Evolutionary conservation across 2,888 invertebrate species (phyloP).

Genomic region (Protonemura montana): DNA sequence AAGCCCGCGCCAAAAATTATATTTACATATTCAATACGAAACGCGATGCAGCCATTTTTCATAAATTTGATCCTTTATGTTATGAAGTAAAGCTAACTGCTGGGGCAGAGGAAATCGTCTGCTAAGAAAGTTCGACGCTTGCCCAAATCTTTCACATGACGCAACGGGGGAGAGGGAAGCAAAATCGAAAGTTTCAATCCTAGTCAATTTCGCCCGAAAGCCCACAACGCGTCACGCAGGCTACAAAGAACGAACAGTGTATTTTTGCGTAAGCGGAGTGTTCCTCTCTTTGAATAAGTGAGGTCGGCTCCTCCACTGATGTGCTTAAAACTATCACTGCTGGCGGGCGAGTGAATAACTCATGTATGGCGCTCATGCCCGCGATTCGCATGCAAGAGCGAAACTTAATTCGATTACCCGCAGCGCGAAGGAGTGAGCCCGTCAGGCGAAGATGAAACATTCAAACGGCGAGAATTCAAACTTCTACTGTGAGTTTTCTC

Average conservation of each 20-base stretch:
- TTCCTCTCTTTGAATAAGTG: not conserved
- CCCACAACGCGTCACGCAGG: not conserved
- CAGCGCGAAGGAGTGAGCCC: not conserved
- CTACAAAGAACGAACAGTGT: not conserved
- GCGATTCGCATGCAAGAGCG: not conserved
- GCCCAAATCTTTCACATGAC: not conserved
- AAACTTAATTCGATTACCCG: not conserved
- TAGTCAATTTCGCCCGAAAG: not conserved
- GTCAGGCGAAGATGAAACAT: conserved; percentile 4
- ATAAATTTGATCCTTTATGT: conserved; percentile 28
- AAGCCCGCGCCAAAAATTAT: conserved; percentile 31
- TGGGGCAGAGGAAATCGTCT: not conserved
- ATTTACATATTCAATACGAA: conserved; percentile 39
- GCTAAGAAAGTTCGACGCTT: not conserved
- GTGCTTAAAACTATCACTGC: not conserved
- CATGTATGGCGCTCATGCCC: not conserved
- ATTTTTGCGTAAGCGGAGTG: not conserved
- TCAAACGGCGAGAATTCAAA: not conserved
- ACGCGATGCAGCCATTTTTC: conserved; percentile 31
- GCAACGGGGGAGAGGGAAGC: not conserved
- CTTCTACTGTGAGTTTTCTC: not conserved
- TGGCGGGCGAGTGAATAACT: not conserved
- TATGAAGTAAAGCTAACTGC: conserved; percentile 15
- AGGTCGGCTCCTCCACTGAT: not conserved
- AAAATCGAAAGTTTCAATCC: not conserved